phyloP scores from a whole-genome alignment of 1,140 invertebrate genomes.

The Drosophila auraria region DNA sequence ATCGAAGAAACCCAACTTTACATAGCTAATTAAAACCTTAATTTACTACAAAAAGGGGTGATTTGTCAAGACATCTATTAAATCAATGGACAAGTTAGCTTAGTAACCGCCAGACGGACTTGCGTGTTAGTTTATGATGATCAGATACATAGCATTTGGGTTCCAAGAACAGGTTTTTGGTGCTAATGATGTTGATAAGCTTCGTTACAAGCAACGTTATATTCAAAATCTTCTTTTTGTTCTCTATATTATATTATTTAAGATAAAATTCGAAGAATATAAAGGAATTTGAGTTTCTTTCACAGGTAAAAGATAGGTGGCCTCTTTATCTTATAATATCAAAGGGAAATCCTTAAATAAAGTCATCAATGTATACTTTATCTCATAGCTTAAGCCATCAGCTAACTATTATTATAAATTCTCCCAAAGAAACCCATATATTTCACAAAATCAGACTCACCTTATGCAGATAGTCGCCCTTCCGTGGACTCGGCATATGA shows the following conservation, averaged over 20 bases:
- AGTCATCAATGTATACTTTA: too few relatives aligned
- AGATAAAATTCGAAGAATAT: neutral
- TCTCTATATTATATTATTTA: neutral
- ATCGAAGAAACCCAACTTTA: neutral
- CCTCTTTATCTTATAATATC: too few relatives aligned
- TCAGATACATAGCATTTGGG: neutral
- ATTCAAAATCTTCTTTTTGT: neutral
- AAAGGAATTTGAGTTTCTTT: neutral
- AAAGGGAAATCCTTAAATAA: too few relatives aligned
- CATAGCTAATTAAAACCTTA: neutral
- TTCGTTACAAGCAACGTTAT: neutral
- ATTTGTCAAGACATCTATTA: neutral
- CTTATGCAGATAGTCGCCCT: constrained; percentile 71
- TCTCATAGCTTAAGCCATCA: too few relatives aligned
- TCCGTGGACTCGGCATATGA: constrained; percentile 65
- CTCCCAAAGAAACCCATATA: too few relatives aligned
- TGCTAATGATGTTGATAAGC: neutral
- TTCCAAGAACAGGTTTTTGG: neutral
- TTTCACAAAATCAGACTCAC: constrained; percentile 28
- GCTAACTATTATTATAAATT: too few relatives aligned
- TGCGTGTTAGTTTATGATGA: neutral
- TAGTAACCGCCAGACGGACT: neutral
- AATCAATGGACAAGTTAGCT: neutral
- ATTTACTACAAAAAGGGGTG: neutral
- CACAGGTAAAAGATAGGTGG: too few relatives aligned